Conservation (phyloP, 2,113 vertebrate species). For the Cathartes aura region DNA sequence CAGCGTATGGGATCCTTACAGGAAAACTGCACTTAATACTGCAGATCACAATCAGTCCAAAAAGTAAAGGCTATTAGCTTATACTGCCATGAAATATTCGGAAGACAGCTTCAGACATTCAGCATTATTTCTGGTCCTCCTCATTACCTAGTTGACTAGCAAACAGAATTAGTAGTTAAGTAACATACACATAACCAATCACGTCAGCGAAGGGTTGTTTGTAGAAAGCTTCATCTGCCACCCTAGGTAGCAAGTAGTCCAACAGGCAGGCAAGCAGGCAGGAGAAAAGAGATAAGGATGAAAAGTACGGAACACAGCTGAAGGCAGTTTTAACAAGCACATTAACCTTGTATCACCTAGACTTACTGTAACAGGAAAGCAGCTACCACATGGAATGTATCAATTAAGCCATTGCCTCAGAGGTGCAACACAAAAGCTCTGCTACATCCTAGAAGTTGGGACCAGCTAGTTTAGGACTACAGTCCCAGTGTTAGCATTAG, state of each 20-base stretch:
- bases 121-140: neutral
- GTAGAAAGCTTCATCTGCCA: slow-evolving; percentile 99
- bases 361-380: neutral
- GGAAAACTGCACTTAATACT: neutral
- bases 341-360: neutral
- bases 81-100: neutral
- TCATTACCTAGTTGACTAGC: slow-evolving; percentile 18
- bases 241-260: slow-evolving; percentile 91
- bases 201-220: slow-evolving; percentile 99
- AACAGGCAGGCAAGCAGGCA: slow-evolving; percentile 87
- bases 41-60: neutral
- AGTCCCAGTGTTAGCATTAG: neutral
- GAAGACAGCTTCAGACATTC: neutral
- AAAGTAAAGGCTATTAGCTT: neutral
- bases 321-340: slow-evolving; percentile 30
- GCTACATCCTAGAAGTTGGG: neutral
- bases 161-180: slow-evolving; percentile 89
- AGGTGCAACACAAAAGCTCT: neutral
- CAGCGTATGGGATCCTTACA: neutral
- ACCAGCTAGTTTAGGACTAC: neutral
- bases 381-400: neutral
- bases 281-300: slow-evolving; percentile 88
- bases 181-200: slow-evolving; percentile 99
- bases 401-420: neutral
- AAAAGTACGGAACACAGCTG: slow-evolving; percentile 75